Evolutionary conservation across 1,140 invertebrate genomes (phyloP).

Genomic region (Drosophila kohkoa): DNA sequence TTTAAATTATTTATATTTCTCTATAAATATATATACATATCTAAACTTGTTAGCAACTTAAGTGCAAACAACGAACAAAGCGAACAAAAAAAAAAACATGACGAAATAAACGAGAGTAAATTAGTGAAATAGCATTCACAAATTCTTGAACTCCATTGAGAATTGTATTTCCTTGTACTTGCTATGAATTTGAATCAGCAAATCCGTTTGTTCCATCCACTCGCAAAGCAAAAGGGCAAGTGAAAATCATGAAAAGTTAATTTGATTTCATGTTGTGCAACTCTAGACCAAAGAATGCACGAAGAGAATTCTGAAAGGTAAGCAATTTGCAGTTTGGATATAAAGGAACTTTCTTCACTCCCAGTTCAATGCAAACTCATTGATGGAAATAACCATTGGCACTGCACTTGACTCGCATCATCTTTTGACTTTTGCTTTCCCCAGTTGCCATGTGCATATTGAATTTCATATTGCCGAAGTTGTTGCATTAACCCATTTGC

Average conservation of each 20-base stretch:
- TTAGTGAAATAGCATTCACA: slow-evolving; percentile 19
- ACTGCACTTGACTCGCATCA: slow-evolving; percentile 6
- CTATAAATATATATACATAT: slow-evolving; percentile 51
- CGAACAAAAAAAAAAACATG: slow-evolving; percentile 38
- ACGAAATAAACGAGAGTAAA: slow-evolving; percentile 54
- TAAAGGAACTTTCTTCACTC: not conserved
- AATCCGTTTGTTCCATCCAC: not conserved
- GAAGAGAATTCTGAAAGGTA: not conserved
- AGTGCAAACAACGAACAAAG: slow-evolving; percentile 58
- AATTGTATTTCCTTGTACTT: slow-evolving; percentile 5
- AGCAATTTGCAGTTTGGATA: not conserved
- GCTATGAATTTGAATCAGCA: slow-evolving; percentile 2
- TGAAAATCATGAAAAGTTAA: slow-evolving; percentile 4
- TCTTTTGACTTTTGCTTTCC: not conserved
- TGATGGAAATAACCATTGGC: slow-evolving; percentile 9
- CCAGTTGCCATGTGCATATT: slow-evolving; percentile 12
- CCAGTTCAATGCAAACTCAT: slow-evolving; percentile 5
- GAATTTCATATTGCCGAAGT: slow-evolving; percentile 5
- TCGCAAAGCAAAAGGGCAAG: not conserved
- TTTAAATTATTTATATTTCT: slow-evolving; percentile 59
- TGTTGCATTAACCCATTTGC: slow-evolving; percentile 8
- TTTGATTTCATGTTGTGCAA: slow-evolving; percentile 1
- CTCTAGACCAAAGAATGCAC: not conserved
- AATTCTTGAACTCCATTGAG: not conserved
- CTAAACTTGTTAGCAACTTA: slow-evolving; percentile 56